Conservation (phyloP, 2,888 invertebrate genomes). For the Acanthosepion pharaonis region DNA sequence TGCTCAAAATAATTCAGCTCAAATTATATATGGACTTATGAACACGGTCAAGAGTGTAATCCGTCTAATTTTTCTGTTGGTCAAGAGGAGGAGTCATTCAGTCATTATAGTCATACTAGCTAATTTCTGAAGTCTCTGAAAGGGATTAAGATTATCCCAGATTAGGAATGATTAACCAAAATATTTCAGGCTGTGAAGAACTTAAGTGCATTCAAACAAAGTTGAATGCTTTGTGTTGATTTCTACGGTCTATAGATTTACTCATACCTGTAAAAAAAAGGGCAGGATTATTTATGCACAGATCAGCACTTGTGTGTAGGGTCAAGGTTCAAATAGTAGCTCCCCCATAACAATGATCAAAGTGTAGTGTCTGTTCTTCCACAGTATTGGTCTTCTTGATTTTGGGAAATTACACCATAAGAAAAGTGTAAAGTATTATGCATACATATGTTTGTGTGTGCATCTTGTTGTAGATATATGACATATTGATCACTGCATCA, state of each 20-base stretch:
- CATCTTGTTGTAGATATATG: no score
- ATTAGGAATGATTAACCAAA: neutral
- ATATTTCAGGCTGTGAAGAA: neutral
- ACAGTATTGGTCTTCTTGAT: no score
- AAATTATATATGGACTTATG: neutral
- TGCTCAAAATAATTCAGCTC: neutral
- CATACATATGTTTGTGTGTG: no score
- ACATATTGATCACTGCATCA: no score
- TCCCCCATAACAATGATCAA: no score
- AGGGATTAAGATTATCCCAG: slow-evolving; percentile 11
- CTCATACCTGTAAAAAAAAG: no score
- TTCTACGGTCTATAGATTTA: neutral
- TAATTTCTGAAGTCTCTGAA: neutral
- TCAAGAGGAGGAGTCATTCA: neutral
- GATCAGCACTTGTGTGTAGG: no score
- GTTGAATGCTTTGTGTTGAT: neutral
- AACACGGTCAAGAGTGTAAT: neutral
- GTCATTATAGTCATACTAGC: neutral
- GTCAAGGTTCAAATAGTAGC: no score
- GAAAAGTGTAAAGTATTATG: no score
- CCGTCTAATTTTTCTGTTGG: neutral
- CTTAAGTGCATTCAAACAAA: neutral
- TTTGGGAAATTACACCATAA: no score
- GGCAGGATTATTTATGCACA: no score
- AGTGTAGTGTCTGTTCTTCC: no score